phyloP scores from a whole-genome alignment of 37 sponge, comb jelly and placozoan species.

The Ianthella basta region DNA sequence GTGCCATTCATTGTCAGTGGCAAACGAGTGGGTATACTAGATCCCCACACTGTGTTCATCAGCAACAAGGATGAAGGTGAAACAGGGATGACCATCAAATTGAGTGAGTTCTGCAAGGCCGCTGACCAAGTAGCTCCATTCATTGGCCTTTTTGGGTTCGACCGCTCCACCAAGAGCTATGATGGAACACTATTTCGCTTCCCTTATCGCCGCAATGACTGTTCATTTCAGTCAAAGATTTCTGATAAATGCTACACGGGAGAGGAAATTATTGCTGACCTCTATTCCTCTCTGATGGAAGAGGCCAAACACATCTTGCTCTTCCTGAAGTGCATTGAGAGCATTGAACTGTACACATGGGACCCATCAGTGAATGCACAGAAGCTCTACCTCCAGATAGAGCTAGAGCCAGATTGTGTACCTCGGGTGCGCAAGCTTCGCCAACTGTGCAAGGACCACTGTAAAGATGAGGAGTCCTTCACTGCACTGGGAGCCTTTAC shows the following conservation, averaged over 20 bases:
- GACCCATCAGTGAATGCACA: not conserved
- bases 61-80: not conserved
- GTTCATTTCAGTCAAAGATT: conserved; percentile 44
- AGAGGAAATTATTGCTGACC: conserved; percentile 33
- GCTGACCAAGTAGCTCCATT: conserved; percentile 38
- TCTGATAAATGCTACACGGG: not conserved
- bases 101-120: conserved; percentile 25
- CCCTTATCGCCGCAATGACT: conserved; percentile 41
- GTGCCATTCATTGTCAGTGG: conserved; percentile 64
- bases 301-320: conserved; percentile 55
- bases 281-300: conserved; percentile 44
- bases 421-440: not conserved
- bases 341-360: conserved; percentile 38
- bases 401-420: not conserved
- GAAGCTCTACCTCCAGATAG: not conserved
- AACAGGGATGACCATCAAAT: not conserved
- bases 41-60: conserved; percentile 45
- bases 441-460: not conserved
- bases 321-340: conserved; percentile 52
- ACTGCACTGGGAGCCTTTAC: not conserved
- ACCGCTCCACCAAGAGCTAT: not conserved
- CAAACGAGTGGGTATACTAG: conserved; percentile 48
- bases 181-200: conserved; percentile 74
- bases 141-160: conserved; percentile 37
- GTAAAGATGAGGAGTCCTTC: not conserved